Percentiles rank a stretch among this genome's conserved stretches.
These are phyloP conservation scores for Aplysina aerophoba DNA, from an alignment of 37 sponge, comb jelly and placozoan species.

Conservation along the genomic window DNA sequence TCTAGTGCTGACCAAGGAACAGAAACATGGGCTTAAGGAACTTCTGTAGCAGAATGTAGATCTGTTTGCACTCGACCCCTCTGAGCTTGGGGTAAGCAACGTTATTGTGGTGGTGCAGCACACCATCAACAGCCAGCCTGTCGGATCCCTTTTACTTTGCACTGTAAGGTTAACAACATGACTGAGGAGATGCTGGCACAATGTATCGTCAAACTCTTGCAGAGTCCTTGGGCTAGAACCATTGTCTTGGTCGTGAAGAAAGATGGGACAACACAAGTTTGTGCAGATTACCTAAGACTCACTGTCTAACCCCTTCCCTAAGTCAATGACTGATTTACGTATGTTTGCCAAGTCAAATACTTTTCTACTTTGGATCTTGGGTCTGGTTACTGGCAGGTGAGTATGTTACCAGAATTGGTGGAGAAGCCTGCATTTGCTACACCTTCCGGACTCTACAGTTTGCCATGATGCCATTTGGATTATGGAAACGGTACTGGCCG, in stretches of 20 bases:
- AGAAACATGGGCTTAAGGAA: too few relatives aligned
- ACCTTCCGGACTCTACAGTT: slow-evolving; percentile 46
- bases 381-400: slow-evolving; percentile 50
- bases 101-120: too few relatives aligned
- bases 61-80: slow-evolving; percentile 44
- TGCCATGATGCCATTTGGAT: slow-evolving; percentile 50
- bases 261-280: slow-evolving; percentile 44
- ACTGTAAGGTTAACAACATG: slow-evolving; percentile 23
- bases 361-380: slow-evolving; percentile 49
- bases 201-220: slow-evolving; percentile 40
- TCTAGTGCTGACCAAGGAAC: too few relatives aligned
- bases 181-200: slow-evolving; percentile 54
- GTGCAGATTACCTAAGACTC: slow-evolving; percentile 58
- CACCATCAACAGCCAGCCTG: slow-evolving; percentile 50
- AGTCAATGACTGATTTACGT: slow-evolving; percentile 45
- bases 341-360: slow-evolving; percentile 7
- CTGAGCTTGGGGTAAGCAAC: slow-evolving; percentile 41
- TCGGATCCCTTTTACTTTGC: slow-evolving; percentile 43
- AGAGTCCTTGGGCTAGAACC: slow-evolving; percentile 64
- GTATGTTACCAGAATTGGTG: background rate
- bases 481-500: slow-evolving; percentile 38
- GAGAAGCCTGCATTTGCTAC: slow-evolving; percentile 57
- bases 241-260: slow-evolving; percentile 61
- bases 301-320: slow-evolving; percentile 67
- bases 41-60: too few relatives aligned